These are phyloP conservation scores for Drosophila watanabei DNA, from an alignment of 1,140 invertebrate species.

Conservation along the genomic window DNA sequence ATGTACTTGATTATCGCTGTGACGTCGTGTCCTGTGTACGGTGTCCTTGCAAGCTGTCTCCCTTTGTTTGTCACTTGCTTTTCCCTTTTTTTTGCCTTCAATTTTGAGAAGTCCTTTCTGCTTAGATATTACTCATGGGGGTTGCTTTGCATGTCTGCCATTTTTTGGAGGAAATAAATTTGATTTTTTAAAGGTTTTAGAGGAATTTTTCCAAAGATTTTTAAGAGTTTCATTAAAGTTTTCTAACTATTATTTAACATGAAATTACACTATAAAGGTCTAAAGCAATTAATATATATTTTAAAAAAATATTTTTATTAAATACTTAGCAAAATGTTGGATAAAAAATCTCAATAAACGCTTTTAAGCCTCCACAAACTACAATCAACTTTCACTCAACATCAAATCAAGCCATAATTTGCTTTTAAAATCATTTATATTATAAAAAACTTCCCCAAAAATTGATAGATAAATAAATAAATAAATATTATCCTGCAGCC, in stretches of 20 bases:
- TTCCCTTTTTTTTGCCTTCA: constrained; percentile 24
- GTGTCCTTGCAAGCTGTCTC: constrained; percentile 30
- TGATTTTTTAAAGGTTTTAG: not conserved
- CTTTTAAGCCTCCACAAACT: too few relatives aligned
- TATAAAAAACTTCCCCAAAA: not conserved
- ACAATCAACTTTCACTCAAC: not conserved
- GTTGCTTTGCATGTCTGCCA: constrained; percentile 12
- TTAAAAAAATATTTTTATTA: not conserved
- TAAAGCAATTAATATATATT: not conserved
- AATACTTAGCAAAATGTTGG: not conserved
- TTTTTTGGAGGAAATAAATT: not conserved
- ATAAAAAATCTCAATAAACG: not conserved
- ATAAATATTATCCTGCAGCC: constrained; percentile 3
- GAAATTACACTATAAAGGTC: not conserved
- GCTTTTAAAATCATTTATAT: not conserved
- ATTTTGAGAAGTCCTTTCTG: not conserved
- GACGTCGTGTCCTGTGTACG: constrained; percentile 11
- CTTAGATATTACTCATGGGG: not conserved
- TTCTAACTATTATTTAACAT: not conserved
- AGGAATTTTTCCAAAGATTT: too few relatives aligned
- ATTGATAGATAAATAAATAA: constrained; percentile 7
- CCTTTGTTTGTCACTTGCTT: constrained; percentile 1
- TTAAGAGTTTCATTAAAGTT: not conserved
- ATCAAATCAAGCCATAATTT: not conserved
- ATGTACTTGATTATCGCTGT: constrained; percentile 71